phyloP scores from a whole-genome alignment of 2,797 vertebrate genomes.

The Synanceia verrucosa region DNA sequence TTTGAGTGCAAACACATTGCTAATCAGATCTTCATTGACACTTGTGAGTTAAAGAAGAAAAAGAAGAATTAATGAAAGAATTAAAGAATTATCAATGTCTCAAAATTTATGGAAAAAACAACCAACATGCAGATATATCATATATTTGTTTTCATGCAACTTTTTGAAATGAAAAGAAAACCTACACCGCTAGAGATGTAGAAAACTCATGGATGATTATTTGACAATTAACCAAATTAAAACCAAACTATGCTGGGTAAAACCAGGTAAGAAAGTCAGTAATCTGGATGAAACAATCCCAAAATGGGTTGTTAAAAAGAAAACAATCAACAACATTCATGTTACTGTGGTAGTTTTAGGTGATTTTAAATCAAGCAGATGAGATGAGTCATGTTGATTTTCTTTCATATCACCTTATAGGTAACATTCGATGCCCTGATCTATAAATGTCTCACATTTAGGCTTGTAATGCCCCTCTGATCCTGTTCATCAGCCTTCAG shows the following conservation, averaged over 20 bases:
- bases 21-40: not conserved
- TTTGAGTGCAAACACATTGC: not conserved
- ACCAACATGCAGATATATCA: too few relatives aligned
- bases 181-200: fast-evolving
- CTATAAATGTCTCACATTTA: slow-evolving; percentile 23
- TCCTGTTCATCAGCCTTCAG: slow-evolving; percentile 3
- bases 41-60: not conserved
- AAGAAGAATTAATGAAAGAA: not conserved
- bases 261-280: not conserved
- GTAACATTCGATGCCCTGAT: not conserved
- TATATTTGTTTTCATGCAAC: too few relatives aligned
- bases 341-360: not conserved
- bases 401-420: slow-evolving; percentile 8
- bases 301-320: not conserved
- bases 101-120: too few relatives aligned
- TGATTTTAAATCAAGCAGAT: not conserved
- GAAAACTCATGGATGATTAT: not conserved
- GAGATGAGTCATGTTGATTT: not conserved
- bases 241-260: not conserved
- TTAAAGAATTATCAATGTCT: too few relatives aligned
- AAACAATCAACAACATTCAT: not conserved
- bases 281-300: not conserved
- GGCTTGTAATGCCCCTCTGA: slow-evolving; percentile 31
- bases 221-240: not conserved
- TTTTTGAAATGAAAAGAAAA: not conserved